A percentile compares a stretch with the other conserved stretches of the same genome.
Conservation (phyloP, 2,888 invertebrate species). For the Caenorhabditis sp. region DNA sequence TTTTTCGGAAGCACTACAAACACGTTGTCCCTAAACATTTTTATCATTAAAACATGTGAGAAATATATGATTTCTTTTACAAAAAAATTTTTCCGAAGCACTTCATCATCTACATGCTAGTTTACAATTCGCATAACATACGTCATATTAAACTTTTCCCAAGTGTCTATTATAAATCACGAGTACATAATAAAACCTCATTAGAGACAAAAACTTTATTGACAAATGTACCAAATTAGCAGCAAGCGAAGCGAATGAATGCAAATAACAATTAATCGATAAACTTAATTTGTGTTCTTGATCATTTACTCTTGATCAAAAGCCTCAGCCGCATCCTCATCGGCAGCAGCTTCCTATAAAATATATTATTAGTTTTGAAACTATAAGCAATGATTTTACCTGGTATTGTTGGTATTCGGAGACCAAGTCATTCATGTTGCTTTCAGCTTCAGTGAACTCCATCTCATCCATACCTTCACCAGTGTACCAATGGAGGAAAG, state of each 20-base stretch:
- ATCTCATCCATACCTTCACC: conserved; percentile 97
- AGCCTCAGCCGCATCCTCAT: conserved; percentile 41
- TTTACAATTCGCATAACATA: neutral
- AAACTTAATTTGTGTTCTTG: conserved; percentile 3
- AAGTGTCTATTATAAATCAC: neutral
- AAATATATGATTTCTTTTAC: too few relatives aligned
- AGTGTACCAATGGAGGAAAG: conserved; percentile 96
- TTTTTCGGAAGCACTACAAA: too few relatives aligned
- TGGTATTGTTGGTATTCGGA: conserved; percentile 69
- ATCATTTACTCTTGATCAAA: conserved; percentile 37
- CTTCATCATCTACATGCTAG: too few relatives aligned
- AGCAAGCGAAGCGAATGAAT: conserved; percentile 13
- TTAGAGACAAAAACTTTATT: neutral
- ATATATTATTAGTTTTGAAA: neutral
- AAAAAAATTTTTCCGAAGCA: too few relatives aligned
- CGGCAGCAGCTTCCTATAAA: conserved; percentile 39
- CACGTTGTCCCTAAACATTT: too few relatives aligned
- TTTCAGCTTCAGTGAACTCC: conserved; percentile 95
- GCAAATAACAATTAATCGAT: conserved; percentile 2
- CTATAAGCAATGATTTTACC: conserved; percentile 21
- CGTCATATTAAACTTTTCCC: neutral
- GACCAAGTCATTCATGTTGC: conserved; percentile 83
- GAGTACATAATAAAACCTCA: neutral
- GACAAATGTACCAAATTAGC: neutral
- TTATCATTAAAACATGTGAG: too few relatives aligned